Evolutionary conservation across 2,888 invertebrate species (phyloP).

Genomic region (Myopa testacea): DNA sequence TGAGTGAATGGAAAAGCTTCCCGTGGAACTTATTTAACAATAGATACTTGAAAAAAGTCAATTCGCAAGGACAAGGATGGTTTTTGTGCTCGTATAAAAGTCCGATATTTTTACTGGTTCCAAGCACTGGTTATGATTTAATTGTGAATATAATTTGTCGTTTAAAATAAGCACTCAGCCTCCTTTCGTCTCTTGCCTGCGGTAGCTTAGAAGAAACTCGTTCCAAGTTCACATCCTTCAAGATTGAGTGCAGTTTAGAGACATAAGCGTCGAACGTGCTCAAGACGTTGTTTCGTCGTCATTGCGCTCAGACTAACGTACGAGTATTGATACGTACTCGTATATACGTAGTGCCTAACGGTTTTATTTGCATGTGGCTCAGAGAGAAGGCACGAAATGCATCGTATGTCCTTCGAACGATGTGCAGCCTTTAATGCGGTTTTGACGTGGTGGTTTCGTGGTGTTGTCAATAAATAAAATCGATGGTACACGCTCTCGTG

Average conservation of each 20-base stretch:
- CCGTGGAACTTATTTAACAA: too few species aligned
- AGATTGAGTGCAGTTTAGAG: slow-evolving; percentile 61
- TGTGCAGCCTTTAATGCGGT: neutral
- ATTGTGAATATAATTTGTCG: too few species aligned
- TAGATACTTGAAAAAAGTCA: too few species aligned
- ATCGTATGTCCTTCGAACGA: neutral
- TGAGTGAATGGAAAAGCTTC: too few species aligned
- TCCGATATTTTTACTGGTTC: too few species aligned
- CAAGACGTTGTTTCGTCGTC: slow-evolving; percentile 48
- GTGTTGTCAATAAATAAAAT: slow-evolving; percentile 14
- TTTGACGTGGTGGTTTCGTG: too few species aligned
- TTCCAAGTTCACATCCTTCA: slow-evolving; percentile 54
- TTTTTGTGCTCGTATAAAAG: too few species aligned
- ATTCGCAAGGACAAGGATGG: too few species aligned
- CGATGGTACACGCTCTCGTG: neutral
- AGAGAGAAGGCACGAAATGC: neutral
- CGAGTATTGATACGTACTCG: neutral
- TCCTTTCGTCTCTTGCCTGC: slow-evolving; percentile 3
- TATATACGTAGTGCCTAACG: neutral
- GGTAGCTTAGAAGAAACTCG: neutral
- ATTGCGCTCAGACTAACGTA: neutral
- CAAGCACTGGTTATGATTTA: too few species aligned
- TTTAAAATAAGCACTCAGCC: too few species aligned
- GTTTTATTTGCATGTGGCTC: neutral
- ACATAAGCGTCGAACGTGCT: slow-evolving; percentile 62